phyloP scores from a whole-genome alignment of 2,888 invertebrate genomes.

The Arrhopalites spinosus region DNA sequence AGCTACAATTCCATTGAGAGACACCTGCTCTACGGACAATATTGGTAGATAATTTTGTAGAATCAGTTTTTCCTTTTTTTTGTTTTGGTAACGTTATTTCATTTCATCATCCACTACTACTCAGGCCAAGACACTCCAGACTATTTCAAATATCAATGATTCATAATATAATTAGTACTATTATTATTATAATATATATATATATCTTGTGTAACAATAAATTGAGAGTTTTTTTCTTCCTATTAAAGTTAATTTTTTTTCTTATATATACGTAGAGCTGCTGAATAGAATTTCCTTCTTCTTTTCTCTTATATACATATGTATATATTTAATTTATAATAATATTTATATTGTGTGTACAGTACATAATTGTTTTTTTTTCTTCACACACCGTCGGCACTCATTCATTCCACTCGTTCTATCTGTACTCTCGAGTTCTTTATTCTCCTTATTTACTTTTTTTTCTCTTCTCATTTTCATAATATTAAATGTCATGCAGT shows the following conservation, averaged over 20 bases:
- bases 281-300: neutral
- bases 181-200: neutral
- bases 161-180: conserved; percentile 2
- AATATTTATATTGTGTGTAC: neutral
- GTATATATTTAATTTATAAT: neutral
- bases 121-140: conserved; percentile 10
- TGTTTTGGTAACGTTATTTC: conserved; percentile 18
- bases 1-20: conserved; percentile 24
- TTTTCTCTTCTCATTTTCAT: too few species aligned
- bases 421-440: neutral
- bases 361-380: neutral
- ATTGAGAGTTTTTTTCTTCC: conserved; percentile 12
- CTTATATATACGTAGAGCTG: too few species aligned
- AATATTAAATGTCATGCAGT: conserved; percentile 17
- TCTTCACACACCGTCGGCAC: neutral
- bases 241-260: neutral
- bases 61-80: conserved; percentile 9
- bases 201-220: conserved; percentile 10
- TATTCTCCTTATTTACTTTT: neutral
- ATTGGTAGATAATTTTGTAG: conserved; percentile 10
- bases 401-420: neutral
- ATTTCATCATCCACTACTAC: conserved; percentile 19
- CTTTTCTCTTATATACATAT: neutral
- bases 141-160: conserved; percentile 1
- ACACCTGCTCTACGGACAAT: conserved; percentile 34